phyloP scores from a whole-genome alignment of 2,113 vertebrate genomes.

The Cisticola juncidis region DNA sequence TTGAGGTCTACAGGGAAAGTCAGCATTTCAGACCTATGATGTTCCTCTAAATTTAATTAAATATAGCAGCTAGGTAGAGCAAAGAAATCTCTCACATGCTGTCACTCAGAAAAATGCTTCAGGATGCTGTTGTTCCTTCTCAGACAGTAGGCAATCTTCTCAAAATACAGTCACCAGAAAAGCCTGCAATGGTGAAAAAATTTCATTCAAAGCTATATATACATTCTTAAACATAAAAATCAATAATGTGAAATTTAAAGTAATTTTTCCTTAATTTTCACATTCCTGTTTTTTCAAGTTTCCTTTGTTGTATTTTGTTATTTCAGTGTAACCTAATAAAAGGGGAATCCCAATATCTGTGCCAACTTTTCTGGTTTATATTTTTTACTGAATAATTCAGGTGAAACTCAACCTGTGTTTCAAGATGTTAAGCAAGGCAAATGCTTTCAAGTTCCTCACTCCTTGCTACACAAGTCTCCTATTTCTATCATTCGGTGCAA shows the following conservation, averaged over 20 bases:
- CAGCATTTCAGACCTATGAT: neutral
- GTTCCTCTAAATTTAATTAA: slow-evolving; percentile 1
- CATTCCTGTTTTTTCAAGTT: neutral
- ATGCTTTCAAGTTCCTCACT: neutral
- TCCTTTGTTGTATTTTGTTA: neutral
- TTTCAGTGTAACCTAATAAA: neutral
- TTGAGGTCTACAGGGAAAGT: neutral
- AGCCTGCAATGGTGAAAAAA: neutral
- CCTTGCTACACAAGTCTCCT: neutral
- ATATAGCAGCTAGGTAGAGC: neutral
- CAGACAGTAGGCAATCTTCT: neutral
- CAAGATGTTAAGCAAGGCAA: neutral
- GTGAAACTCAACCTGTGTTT: neutral
- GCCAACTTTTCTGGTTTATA: neutral
- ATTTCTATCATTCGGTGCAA: neutral
- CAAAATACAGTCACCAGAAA: neutral
- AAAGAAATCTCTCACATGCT: neutral
- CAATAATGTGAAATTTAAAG: neutral
- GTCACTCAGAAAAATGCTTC: neutral
- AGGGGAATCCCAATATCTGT: neutral
- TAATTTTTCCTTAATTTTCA: neutral
- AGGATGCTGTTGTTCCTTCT: neutral
- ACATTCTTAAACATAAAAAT: accelerated
- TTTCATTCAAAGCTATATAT: neutral
- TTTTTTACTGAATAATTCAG: neutral